Base-by-base conservation (phyloP, 2,888 invertebrate species). In the Copidosoma aretas region DNA sequence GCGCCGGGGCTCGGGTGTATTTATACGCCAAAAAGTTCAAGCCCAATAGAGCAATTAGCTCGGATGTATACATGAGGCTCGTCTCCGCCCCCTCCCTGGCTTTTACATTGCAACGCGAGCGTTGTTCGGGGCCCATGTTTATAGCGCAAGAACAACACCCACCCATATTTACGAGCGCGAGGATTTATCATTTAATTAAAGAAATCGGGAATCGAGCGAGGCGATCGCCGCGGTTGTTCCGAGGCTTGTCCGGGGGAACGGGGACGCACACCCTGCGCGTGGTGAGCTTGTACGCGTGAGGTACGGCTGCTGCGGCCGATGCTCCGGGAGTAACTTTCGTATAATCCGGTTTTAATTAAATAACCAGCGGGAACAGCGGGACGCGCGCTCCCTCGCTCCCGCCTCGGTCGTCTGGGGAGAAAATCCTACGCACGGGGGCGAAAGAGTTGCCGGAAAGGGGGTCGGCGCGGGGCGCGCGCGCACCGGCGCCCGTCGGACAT, bases 261-360 rank as follows among this genome's bases (percentile, higher is more conserved):
- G 3, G 17, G 8, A 46, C 15, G 17, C 3, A 46, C 43, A 17
- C 15, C 1, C 43, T 8, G 43, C 43, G 43, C 14, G 43, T 1
- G 17, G 43, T n/a, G n/a, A n/a, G n/a, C n/a, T n/a, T n/a, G n/a
- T n/a, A n/a, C n/a, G n/a, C n/a, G n/a, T n/a, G n/a, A n/a, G n/a
- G n/a, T n/a, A n/a, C n/a, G n/a, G n/a, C n/a, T n/a, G n/a, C n/a
- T n/a, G 43, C 17, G 17, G 43, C 15, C 3, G 43, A 12, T 14
- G 43, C 4, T 17, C 19, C 17, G 52, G 22, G 54, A 53, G 53
- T 52, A 68, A 68, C 70, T 72, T 70, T 73, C 70, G 76, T 75
- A 75, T 80, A 80, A 82, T 82, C 82, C 81, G 80, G 78, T 81
- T 82, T 82, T 82, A 82, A 82, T 82, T 80, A 81, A 82, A 82